A percentile compares a stretch with the other conserved stretches of the same genome.
phyloP scores from a whole-genome alignment of 2,888 invertebrate species.

The Epinotia demarniana region DNA sequence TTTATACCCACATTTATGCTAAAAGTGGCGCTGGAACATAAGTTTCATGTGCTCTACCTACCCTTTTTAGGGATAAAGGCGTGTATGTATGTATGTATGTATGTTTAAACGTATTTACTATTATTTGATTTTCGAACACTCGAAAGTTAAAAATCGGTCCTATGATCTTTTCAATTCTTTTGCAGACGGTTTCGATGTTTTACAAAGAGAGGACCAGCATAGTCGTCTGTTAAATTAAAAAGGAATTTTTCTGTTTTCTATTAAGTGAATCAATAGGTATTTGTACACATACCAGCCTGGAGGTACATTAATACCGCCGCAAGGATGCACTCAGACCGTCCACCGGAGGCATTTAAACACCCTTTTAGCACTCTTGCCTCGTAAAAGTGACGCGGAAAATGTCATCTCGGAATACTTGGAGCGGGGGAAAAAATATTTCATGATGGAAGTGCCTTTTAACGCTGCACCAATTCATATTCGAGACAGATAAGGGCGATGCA shows the following conservation, averaged over 20 bases:
- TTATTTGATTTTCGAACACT: too few species aligned
- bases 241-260: too few species aligned
- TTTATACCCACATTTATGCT: too few species aligned
- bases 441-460: conserved; percentile 13
- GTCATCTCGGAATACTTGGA: conserved; percentile 33
- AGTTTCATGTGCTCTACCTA: too few species aligned
- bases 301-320: conserved; percentile 20
- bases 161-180: neutral
- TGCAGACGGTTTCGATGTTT: neutral
- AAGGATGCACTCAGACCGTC: conserved; percentile 34
- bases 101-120: too few species aligned
- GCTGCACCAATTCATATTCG: neutral
- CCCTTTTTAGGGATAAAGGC: too few species aligned
- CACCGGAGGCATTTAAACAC: conserved; percentile 37
- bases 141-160: too few species aligned
- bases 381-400: conserved; percentile 39
- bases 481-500: neutral
- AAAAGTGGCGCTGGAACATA: too few species aligned
- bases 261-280: neutral
- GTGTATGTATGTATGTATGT: too few species aligned
- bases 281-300: neutral
- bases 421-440: conserved; percentile 20
- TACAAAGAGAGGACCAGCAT: neutral
- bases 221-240: neutral
- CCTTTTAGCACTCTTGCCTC: conserved; percentile 33